phyloP scores from a whole-genome alignment of 1,140 invertebrate species.

The Heliconius himera region DNA sequence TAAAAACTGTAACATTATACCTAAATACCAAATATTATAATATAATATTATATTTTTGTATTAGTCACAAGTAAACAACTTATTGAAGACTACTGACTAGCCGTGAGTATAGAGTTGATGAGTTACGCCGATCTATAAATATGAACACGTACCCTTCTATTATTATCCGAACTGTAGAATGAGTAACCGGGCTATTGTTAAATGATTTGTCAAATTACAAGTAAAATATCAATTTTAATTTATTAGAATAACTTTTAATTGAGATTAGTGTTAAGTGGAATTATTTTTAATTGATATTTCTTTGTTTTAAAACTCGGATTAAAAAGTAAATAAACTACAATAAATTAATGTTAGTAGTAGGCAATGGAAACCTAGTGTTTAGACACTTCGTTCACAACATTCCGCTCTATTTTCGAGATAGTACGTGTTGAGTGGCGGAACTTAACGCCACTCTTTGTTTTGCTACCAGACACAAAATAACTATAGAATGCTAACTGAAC shows the following conservation, averaged over 20 bases:
- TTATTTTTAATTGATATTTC: neutral
- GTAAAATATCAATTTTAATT: neutral
- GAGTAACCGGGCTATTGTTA: conserved; percentile 38
- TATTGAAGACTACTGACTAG: conserved; percentile 11
- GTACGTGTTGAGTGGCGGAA: no score
- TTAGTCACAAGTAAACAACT: conserved; percentile 24
- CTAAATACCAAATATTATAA: neutral
- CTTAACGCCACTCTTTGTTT: no score
- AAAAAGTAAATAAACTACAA: neutral
- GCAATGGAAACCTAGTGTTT: no score
- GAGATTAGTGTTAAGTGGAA: neutral
- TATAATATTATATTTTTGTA: neutral
- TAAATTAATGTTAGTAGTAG: no score
- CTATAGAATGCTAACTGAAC: neutral
- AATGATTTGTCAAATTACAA: conserved; percentile 20
- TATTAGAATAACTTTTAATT: neutral
- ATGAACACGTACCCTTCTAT: conserved; percentile 26
- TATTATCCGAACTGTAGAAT: conserved; percentile 20
- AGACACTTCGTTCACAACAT: no score
- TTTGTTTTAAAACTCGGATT: neutral
- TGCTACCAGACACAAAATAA: no score
- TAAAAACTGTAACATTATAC: no score
- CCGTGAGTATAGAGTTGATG: conserved; percentile 21
- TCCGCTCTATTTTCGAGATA: no score
- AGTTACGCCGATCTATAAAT: conserved; percentile 32